Evolutionary conservation across 2,113 vertebrate species (phyloP).

Genomic region (Otis tarda): DNA sequence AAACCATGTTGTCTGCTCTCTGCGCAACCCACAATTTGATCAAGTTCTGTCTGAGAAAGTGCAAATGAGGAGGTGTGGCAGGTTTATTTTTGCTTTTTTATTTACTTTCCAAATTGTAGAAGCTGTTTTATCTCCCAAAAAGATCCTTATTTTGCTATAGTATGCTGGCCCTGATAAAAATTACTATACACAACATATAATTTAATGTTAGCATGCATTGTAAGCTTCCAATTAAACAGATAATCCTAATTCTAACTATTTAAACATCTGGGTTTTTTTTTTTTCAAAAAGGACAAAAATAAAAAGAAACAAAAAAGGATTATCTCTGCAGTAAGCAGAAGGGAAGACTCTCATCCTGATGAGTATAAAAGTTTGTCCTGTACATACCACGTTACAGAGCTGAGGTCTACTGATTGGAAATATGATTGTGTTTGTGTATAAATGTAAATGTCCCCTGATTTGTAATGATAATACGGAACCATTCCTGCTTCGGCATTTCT

Average conservation of each 20-base stretch:
- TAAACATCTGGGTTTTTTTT: background rate
- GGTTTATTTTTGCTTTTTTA: conserved; percentile 1
- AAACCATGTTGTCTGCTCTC: background rate
- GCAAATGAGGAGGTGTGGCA: background rate
- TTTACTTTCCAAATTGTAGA: background rate
- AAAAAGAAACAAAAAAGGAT: background rate
- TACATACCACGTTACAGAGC: rapidly evolving
- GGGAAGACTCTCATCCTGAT: background rate
- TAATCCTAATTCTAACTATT: background rate
- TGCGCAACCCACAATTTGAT: background rate
- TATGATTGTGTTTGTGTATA: background rate
- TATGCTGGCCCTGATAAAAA: background rate
- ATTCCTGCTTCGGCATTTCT: background rate
- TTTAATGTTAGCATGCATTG: background rate
- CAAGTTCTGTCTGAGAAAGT: background rate
- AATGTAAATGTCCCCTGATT: background rate
- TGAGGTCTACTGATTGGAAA: background rate
- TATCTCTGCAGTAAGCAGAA: background rate
- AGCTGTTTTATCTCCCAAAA: background rate
- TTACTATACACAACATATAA: background rate
- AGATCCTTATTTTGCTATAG: background rate
- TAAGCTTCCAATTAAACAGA: background rate
- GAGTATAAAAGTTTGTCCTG: background rate
- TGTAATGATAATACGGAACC: background rate
- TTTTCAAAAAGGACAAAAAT: background rate